These are phyloP conservation scores for Mystacides longicornis DNA, from an alignment of 2,888 invertebrate genomes.

Conservation along the genomic window DNA sequence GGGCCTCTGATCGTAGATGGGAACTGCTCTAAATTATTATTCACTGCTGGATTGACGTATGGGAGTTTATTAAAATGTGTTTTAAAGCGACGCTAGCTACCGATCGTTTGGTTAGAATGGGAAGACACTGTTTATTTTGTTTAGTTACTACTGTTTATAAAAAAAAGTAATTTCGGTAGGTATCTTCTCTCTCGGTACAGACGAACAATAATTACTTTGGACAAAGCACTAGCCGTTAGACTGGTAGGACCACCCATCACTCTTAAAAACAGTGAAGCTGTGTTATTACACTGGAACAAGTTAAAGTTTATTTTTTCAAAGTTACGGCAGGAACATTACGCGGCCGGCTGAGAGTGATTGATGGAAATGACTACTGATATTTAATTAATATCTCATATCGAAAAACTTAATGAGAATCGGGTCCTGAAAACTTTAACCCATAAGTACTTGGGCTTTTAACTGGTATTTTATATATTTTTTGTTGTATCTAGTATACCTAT, in stretches of 20 bases:
- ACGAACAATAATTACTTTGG: conserved; percentile 17
- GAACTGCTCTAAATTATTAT: not conserved
- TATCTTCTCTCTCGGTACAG: conserved; percentile 6
- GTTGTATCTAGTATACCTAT: too few species aligned
- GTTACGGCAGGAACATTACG: not conserved
- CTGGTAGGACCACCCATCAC: not conserved
- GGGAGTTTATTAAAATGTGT: not conserved
- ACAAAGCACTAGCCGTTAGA: not conserved
- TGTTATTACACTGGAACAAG: too few species aligned
- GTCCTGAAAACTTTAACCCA: too few species aligned
- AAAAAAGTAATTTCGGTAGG: not conserved
- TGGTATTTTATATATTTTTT: too few species aligned
- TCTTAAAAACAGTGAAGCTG: not conserved
- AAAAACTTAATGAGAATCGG: too few species aligned
- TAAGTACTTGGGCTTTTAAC: too few species aligned
- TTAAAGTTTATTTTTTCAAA: conserved; percentile 1
- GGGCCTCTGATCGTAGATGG: not conserved
- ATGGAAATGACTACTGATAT: not conserved
- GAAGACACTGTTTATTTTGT: conserved; percentile 1
- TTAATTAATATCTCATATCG: too few species aligned
- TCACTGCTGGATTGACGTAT: not conserved
- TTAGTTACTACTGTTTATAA: too few species aligned
- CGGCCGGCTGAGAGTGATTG: not conserved
- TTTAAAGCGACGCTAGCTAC: not conserved
- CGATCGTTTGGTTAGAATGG: not conserved